These are phyloP conservation scores for Momotus momota DNA, from an alignment of 2,797 vertebrate species.

Conservation along the genomic window DNA sequence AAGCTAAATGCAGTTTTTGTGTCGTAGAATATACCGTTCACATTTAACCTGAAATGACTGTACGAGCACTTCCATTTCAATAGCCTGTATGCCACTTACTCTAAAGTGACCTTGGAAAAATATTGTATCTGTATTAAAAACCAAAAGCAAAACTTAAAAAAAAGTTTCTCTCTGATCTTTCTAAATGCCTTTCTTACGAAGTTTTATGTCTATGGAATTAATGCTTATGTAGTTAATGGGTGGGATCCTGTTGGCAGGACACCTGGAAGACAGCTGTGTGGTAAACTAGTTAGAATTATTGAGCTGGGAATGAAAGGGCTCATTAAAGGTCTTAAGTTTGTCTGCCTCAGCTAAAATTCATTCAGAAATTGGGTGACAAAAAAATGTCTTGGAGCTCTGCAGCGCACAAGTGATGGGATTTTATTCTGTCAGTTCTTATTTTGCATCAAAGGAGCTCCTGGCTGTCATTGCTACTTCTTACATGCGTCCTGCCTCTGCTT, in stretches of 20 bases:
- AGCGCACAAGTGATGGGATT: neutral
- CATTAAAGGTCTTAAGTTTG: neutral
- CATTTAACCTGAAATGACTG: conserved; percentile 28
- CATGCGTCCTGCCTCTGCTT: neutral
- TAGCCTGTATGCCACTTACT: conserved; percentile 71
- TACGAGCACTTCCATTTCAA: conserved; percentile 29
- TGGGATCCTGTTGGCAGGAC: neutral
- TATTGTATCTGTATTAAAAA: conserved; percentile 48
- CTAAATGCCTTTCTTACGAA: conserved; percentile 74
- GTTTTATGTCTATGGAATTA: conserved; percentile 48
- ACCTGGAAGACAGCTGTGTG: neutral
- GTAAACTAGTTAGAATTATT: neutral
- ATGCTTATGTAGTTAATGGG: neutral
- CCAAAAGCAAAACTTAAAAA: conserved; percentile 52
- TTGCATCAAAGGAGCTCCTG: neutral
- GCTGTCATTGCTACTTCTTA: neutral
- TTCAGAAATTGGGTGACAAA: neutral
- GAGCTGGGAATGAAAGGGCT: neutral
- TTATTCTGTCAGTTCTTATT: neutral
- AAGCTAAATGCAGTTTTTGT: neutral
- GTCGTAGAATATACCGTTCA: conserved; percentile 47
- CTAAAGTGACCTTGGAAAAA: conserved; percentile 81
- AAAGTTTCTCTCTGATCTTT: conserved; percentile 78
- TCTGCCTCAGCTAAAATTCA: neutral
- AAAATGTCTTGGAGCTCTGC: neutral